A percentile compares a stretch with the other conserved stretches of the same genome.
Evolutionary conservation across 2,797 vertebrate species (phyloP).

Genomic region (Sebastes minor): DNA sequence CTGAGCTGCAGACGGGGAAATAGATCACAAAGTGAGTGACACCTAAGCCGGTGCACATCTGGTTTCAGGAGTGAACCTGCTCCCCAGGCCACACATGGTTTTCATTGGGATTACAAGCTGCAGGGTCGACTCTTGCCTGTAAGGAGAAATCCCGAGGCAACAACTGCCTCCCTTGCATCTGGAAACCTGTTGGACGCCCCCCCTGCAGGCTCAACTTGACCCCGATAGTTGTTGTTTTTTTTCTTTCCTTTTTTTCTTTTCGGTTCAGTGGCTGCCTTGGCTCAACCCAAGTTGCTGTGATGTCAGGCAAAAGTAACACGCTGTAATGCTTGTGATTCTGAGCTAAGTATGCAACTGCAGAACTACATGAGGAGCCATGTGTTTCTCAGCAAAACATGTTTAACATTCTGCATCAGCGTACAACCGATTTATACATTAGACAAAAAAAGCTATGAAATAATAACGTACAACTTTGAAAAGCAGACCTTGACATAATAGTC

Average conservation of each 20-base stretch:
- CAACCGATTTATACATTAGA: not conserved
- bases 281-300: constrained; percentile 22
- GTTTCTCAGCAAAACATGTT: not conserved
- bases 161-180: constrained; percentile 22
- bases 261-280: constrained; percentile 31
- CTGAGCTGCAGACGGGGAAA: not conserved
- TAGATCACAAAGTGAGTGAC: constrained; percentile 48
- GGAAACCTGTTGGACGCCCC: constrained; percentile 42
- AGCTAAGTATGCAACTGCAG: constrained; percentile 35
- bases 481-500: not conserved
- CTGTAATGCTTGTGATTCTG: constrained; percentile 17
- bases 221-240: not conserved
- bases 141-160: constrained; percentile 31
- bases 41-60: constrained; percentile 70
- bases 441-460: not conserved
- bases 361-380: not conserved
- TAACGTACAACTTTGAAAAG: not conserved
- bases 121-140: constrained; percentile 49
- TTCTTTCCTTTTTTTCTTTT: too few relatives aligned
- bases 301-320: constrained; percentile 38
- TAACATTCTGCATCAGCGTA: not conserved
- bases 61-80: constrained; percentile 47
- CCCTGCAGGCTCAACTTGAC: constrained; percentile 61
- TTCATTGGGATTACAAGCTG: constrained; percentile 51
- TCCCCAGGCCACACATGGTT: constrained; percentile 60